These are phyloP conservation scores for Hippocampus barbouri DNA, from an alignment of 2,113 vertebrate species.

Conservation along the genomic window DNA sequence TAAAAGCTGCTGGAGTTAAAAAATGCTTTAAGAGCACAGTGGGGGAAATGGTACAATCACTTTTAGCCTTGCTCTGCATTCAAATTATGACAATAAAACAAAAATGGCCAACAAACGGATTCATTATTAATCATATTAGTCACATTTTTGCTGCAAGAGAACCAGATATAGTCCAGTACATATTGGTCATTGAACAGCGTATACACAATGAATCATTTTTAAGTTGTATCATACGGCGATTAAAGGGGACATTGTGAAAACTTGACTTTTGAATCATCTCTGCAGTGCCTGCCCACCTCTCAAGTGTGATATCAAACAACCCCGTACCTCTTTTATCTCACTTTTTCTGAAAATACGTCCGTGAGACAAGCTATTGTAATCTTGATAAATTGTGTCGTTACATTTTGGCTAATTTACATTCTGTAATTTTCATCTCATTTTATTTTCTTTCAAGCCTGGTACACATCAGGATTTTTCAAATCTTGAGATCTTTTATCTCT, in stretches of 20 bases:
- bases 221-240: background rate
- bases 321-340: too few species aligned
- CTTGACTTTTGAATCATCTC: background rate
- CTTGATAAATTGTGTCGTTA: too few species aligned
- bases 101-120: background rate
- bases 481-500: too few species aligned
- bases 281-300: background rate
- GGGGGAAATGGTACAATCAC: background rate
- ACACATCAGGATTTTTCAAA: too few species aligned
- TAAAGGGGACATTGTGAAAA: background rate
- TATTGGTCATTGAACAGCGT: background rate
- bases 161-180: too few species aligned
- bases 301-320: background rate
- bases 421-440: too few species aligned
- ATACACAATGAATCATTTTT: background rate
- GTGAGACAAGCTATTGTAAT: too few species aligned
- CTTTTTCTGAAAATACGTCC: too few species aligned
- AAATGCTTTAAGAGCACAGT: background rate
- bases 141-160: background rate
- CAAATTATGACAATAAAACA: background rate
- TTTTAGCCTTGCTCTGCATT: background rate
- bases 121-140: background rate
- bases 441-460: too few species aligned
- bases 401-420: too few species aligned
- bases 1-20: background rate